Percentiles rank a stretch among this genome's conserved stretches.
These are phyloP conservation scores for Thecophora atra DNA, from an alignment of 2,888 invertebrate species.

Conservation along the genomic window DNA sequence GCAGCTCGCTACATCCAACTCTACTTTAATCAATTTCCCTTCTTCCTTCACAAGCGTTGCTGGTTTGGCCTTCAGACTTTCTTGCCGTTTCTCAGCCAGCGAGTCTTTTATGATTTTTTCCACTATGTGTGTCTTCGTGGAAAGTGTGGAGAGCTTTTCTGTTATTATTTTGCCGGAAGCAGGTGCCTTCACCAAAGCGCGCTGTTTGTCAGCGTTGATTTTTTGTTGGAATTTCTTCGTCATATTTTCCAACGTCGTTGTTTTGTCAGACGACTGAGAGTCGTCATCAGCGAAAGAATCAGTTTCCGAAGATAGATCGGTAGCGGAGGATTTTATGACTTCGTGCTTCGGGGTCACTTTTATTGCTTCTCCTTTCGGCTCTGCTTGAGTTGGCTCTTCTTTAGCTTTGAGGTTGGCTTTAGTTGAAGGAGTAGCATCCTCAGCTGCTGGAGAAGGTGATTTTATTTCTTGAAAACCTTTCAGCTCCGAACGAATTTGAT, in stretches of 20 bases:
- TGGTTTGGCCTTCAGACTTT: slow-evolving; percentile 53
- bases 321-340: slow-evolving; percentile 56
- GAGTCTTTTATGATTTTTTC: slow-evolving; percentile 58
- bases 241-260: slow-evolving; percentile 58
- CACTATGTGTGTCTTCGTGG: slow-evolving; percentile 51
- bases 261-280: slow-evolving; percentile 64
- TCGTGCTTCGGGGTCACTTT: slow-evolving; percentile 49
- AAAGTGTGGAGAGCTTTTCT: slow-evolving; percentile 45
- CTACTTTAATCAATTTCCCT: slow-evolving; percentile 44
- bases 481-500: slow-evolving; percentile 84
- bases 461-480: slow-evolving; percentile 79
- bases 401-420: slow-evolving; percentile 26
- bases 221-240: slow-evolving; percentile 56
- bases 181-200: slow-evolving; percentile 49
- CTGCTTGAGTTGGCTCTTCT: slow-evolving; percentile 47
- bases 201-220: slow-evolving; percentile 55
- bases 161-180: slow-evolving; percentile 39
- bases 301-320: slow-evolving; percentile 63
- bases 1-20: slow-evolving; percentile 35
- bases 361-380: slow-evolving; percentile 44
- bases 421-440: slow-evolving; percentile 5
- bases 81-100: slow-evolving; percentile 55
- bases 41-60: slow-evolving; percentile 44
- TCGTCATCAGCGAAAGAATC: slow-evolving; percentile 65
- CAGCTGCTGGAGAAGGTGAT: slow-evolving; percentile 45